A percentile compares a stretch with the other conserved stretches of the same genome.
Conservation (phyloP, 30 jellyfish, hydroid and myxozoan species). For the Catostylus mosaicus region DNA sequence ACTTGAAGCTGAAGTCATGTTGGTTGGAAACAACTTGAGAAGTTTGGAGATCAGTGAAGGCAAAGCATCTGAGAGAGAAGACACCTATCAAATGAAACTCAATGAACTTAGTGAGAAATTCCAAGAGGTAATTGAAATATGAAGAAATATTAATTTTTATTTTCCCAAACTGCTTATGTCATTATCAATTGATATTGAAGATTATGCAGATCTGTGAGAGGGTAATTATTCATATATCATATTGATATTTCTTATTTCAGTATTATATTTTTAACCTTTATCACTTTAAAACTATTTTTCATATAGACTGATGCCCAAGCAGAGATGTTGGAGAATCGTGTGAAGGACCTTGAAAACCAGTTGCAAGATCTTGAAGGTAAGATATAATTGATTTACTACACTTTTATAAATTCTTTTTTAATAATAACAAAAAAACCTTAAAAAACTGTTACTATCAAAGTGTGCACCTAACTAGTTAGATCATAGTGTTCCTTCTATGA, state of each 20-base stretch:
- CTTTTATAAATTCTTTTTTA: too few species aligned
- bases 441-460: neutral
- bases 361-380: constrained; percentile 85
- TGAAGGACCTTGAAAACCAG: constrained; percentile 81
- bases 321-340: constrained; percentile 72
- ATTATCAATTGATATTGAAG: too few species aligned
- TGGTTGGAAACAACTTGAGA: constrained; percentile 87
- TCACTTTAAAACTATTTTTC: neutral
- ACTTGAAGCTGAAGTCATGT: constrained; percentile 83
- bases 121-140: constrained; percentile 84
- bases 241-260: too few species aligned
- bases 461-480: neutral
- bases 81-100: constrained; percentile 70
- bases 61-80: constrained; percentile 92
- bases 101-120: constrained; percentile 87
- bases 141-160: too few species aligned
- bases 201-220: too few species aligned
- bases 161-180: too few species aligned
- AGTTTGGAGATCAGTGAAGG: constrained; percentile 93
- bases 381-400: too few species aligned
- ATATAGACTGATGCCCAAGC: constrained; percentile 79
- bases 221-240: too few species aligned
- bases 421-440: too few species aligned
- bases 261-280: too few species aligned
- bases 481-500: too few species aligned